Base-by-base conservation (phyloP, 2,888 invertebrate genomes). In the Cinara cedri region DNA sequence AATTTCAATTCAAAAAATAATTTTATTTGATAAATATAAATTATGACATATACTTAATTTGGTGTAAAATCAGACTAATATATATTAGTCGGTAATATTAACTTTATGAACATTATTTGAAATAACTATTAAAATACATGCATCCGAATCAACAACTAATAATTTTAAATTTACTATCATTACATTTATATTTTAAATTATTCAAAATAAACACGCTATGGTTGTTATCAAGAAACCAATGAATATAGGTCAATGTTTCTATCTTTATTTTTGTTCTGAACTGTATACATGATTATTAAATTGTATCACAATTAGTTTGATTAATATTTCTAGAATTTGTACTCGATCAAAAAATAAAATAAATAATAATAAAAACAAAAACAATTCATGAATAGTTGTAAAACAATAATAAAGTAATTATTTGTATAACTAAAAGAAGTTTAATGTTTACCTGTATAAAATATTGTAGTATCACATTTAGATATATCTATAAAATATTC, bases 261-360 rank as follows among this genome's bases (percentile, higher is more conserved):
- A 65, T 24, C 11, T 46, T 19, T n/a, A 11, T 57, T 55, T 54
- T 26, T 54, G 60, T 49, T 60, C 44, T 13, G 11, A 46, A 60
- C 13, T 46, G 42, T 66, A 75, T 55, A 66, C 19, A 63, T 75
- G n/a, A 51, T 24, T 51, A 34, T 72, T 51, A 62, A 62, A 62
- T 62, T 42, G 19, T 55, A 24, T 65, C 65, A 75, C 55, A 65
- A 26, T 46, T 49, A 51, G 44, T 75, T 75, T 75, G 65, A 75
- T 75, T 75, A 75, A 65, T 55, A 66, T 26, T 66, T 66, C 75
- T 54, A 44, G 54, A 76, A 34, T 68, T 76, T 76, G 55, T 66
- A 76, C 76, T 24, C 16, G 54, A 65, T 49, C n/a, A 13, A 46
- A 60, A 49, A 62, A 60, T 49, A 72, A 54, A 63, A 62, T 42